Evolutionary conservation across 2,888 invertebrate species (phyloP).

Genomic region (Cenopis cana): DNA sequence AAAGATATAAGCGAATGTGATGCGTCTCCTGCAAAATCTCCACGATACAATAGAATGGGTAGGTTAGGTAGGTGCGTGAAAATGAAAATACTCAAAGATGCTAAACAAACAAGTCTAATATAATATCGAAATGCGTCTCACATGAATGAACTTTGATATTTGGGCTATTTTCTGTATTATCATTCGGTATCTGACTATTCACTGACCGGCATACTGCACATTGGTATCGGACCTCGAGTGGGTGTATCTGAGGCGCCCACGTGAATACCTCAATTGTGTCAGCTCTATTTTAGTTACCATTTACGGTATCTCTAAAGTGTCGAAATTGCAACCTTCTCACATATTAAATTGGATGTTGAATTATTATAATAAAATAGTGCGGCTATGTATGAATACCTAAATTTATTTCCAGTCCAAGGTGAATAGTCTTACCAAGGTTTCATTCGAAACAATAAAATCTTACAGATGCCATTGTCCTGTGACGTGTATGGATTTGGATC

Average conservation of each 20-base stretch:
- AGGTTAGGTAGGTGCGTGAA: too few relatives aligned
- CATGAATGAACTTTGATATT: conserved; percentile 24
- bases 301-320: conserved; percentile 42
- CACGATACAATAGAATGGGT: neutral
- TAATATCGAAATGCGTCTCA: neutral
- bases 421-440: conserved; percentile 30
- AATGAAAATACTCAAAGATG: neutral
- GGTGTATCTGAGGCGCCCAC: conserved; percentile 46
- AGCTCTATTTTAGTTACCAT: conserved; percentile 52
- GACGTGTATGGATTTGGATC: neutral
- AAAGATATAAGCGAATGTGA: neutral
- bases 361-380: conserved; percentile 31
- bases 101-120: neutral
- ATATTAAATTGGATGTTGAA: conserved; percentile 28
- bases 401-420: conserved; percentile 32
- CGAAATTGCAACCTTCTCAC: conserved; percentile 47
- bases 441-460: conserved; percentile 12
- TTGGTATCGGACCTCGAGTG: conserved; percentile 32
- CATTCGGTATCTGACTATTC: conserved; percentile 28
- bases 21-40: neutral
- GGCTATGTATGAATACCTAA: conserved; percentile 32
- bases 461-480: neutral
- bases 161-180: conserved; percentile 13
- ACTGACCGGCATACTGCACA: conserved; percentile 32
- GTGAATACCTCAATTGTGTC: conserved; percentile 50